A percentile compares a stretch with the other conserved stretches of the same genome.
phyloP scores from a whole-genome alignment of 2,797 vertebrate species.

The Sebastes nivosus region DNA sequence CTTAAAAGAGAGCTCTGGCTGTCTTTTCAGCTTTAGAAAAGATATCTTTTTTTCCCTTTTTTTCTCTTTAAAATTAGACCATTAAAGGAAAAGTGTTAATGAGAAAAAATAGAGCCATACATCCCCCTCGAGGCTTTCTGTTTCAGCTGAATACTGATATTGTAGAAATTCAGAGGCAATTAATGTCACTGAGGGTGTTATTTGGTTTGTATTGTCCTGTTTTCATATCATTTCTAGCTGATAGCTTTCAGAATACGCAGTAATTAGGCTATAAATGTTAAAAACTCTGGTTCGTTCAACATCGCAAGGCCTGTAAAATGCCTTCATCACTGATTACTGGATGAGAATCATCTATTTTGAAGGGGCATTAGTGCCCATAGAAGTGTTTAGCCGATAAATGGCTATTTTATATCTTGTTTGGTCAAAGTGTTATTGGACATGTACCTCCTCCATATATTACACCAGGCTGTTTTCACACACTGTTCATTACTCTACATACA shows the following conservation, averaged over 20 bases:
- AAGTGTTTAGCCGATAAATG: background rate
- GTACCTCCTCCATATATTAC: too few relatives aligned
- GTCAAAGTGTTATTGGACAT: background rate
- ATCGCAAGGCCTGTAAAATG: background rate
- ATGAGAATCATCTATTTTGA: background rate
- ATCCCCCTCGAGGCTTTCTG: conserved; percentile 6
- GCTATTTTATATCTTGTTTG: background rate
- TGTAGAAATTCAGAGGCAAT: background rate
- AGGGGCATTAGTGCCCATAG: too few relatives aligned
- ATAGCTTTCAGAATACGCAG: background rate
- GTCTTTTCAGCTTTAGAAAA: conserved; percentile 19
- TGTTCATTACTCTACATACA: too few relatives aligned
- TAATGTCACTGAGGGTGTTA: conserved; percentile 21
- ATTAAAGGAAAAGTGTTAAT: conserved; percentile 48
- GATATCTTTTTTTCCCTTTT: background rate
- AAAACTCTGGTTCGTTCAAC: background rate
- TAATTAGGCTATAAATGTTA: background rate
- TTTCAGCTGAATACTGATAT: conserved; percentile 27
- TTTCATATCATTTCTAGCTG: background rate
- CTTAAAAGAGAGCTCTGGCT: conserved; percentile 27
- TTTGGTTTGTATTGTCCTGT: conserved; percentile 13
- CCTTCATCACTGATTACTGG: background rate
- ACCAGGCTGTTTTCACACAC: background rate
- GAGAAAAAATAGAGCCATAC: conserved; percentile 23
- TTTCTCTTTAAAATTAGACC: conserved; percentile 34